A percentile compares a stretch with the other conserved stretches of the same genome.
Conservation (phyloP, 1,140 invertebrate genomes). For the Arctopsyche grandis region DNA sequence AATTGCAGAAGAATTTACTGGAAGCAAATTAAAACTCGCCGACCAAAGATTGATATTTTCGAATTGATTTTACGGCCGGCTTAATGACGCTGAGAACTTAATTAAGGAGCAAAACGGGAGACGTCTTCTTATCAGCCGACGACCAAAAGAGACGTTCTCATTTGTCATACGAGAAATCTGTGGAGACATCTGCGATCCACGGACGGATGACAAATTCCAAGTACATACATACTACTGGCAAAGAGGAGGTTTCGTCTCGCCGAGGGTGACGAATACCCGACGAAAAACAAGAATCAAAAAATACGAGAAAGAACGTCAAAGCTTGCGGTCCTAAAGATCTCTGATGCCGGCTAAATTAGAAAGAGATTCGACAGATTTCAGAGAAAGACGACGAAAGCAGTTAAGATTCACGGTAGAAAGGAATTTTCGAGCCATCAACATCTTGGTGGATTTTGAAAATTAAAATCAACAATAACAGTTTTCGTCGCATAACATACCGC, state of each 20-base stretch:
- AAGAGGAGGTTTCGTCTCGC: neutral
- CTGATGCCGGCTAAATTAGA: no score
- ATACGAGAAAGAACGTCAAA: neutral
- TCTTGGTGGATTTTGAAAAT: no score
- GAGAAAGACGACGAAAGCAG: no score
- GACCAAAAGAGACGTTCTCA: slow-evolving; percentile 16
- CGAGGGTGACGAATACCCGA: slow-evolving; percentile 25
- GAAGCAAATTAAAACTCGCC: no score
- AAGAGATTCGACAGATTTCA: no score
- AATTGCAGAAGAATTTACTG: no score
- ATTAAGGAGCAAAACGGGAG: neutral
- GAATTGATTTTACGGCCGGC: neutral
- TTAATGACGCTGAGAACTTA: neutral
- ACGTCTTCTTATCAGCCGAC: neutral
- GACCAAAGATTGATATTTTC: no score
- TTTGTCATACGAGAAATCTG: slow-evolving; percentile 38
- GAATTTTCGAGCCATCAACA: no score
- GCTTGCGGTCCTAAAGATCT: no score
- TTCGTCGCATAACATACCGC: no score
- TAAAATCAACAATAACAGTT: no score
- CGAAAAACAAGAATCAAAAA: neutral
- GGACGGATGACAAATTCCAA: slow-evolving; percentile 34
- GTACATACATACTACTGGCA: neutral
- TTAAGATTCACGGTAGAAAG: no score
- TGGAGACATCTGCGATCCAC: slow-evolving; percentile 31